Percentiles rank a stretch among this genome's conserved stretches.
phyloP scores from a whole-genome alignment of 2,888 invertebrate genomes.

The Zeuzera pyrina region DNA sequence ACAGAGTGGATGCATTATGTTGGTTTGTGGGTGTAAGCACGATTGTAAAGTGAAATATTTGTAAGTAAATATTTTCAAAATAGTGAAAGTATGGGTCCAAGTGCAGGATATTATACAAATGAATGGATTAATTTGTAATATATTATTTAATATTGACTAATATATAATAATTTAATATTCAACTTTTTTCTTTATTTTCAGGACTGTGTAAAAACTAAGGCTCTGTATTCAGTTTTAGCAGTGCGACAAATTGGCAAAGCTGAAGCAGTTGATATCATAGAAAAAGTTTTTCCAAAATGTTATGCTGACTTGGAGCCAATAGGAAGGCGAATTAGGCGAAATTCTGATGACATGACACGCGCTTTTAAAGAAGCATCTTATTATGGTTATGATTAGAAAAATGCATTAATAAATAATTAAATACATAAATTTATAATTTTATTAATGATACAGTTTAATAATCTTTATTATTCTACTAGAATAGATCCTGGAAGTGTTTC shows the following conservation, averaged over 20 bases:
- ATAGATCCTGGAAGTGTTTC: not conserved
- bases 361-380: conserved; percentile 84
- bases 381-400: conserved; percentile 80
- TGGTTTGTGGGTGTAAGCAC: too few species aligned
- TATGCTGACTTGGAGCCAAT: conserved; percentile 95
- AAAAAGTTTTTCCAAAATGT: conserved; percentile 91
- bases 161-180: too few species aligned
- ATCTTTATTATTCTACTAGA: not conserved
- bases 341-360: conserved; percentile 82
- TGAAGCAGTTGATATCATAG: conserved; percentile 84
- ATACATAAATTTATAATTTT: not conserved
- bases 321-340: conserved; percentile 82
- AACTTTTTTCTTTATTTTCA: conserved; percentile 40
- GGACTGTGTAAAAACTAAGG: conserved; percentile 93
- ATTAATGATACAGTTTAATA: conserved; percentile 3
- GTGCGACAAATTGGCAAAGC: conserved; percentile 81
- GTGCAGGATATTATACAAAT: too few species aligned
- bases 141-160: too few species aligned
- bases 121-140: too few species aligned
- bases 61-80: too few species aligned
- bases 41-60: too few species aligned
- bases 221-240: conserved; percentile 85
- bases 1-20: too few species aligned
- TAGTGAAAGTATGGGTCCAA: too few species aligned
- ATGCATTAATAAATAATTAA: not conserved